Evolutionary conservation across 2,888 invertebrate genomes (phyloP), one percentile per base, ranked within the genome.

Genomic region (Platycnemis pennipes): DNA sequence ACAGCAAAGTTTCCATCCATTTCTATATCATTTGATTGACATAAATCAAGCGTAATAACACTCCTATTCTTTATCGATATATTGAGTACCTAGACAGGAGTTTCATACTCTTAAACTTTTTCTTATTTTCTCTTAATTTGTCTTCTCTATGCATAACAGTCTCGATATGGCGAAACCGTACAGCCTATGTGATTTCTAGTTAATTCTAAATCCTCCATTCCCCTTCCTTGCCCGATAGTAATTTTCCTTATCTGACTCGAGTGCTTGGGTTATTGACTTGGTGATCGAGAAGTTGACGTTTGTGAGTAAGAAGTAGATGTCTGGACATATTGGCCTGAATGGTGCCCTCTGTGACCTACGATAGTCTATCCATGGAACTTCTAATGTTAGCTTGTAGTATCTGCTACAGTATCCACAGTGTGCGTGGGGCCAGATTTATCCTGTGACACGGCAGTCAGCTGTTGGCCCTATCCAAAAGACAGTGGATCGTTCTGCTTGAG

Each of bases 221-320:
- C 31, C 77, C 31, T 63, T 63, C 77, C 77, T 37, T 13, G 31
- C 37, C 77, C 37, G 13, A 37, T 8, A 37, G 3, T 31, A 77
- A 37, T 37, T 31, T 77, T 77, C 77, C 77, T 77, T 77, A 77
- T 77, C 37, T 77, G 22, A 37, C 37, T 37, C 77, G 31, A 77
- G 77, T 77, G 77, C 77, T 77, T 77, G 77, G 77, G 77, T 77
- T 77, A 77, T 77, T 77, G 77, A 77, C 77, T 77, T 13, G 0
- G 77, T 77, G 77, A 77, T 31, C 77, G 37, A 77, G 77, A 77
- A 37, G 77, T 13, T 37, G 77, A 77, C 77, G 77, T 77, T 77
- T 16, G 13, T 77, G 77, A 77, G 37, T 37, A 31, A 77, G 77
- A 13, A 31, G 69, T 4, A 7, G 69, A 22, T 37, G 77, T 77